phyloP scores from a whole-genome alignment of 2,888 invertebrate genomes.

The Griposia aprilina region DNA sequence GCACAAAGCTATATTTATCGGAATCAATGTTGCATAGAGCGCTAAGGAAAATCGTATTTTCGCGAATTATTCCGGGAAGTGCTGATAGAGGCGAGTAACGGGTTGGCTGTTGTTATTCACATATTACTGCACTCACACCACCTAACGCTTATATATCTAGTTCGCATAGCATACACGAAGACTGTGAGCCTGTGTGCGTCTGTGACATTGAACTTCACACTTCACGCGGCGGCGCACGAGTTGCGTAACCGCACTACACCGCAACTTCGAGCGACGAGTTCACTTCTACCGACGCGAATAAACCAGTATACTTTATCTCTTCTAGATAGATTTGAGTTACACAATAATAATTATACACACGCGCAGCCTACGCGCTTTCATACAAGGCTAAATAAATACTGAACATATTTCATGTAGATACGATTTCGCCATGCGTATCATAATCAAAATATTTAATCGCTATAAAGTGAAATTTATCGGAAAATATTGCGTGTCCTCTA shows the following conservation, averaged over 20 bases:
- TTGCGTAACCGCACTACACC: constrained; percentile 83
- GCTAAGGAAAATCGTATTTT: constrained; percentile 84
- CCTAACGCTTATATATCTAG: constrained; percentile 68
- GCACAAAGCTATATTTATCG: constrained; percentile 81
- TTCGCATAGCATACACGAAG: constrained; percentile 61
- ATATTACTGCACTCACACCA: constrained; percentile 79
- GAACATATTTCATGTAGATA: constrained; percentile 28
- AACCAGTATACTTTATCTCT: constrained; percentile 55
- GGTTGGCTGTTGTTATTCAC: constrained; percentile 87
- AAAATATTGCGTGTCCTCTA: neutral
- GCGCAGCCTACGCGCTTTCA: constrained; percentile 32
- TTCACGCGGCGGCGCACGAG: constrained; percentile 87
- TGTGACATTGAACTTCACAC: constrained; percentile 91
- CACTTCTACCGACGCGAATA: constrained; percentile 66
- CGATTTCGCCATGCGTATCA: neutral
- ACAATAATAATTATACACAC: constrained; percentile 40
- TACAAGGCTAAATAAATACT: constrained; percentile 39
- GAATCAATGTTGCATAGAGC: constrained; percentile 75
- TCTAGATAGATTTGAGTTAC: constrained; percentile 53
- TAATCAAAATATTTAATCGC: neutral
- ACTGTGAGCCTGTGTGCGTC: constrained; percentile 77
- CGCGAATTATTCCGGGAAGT: constrained; percentile 88
- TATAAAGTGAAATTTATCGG: neutral
- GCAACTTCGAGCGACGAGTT: constrained; percentile 64
- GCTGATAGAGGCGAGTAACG: constrained; percentile 87